Evolutionary conservation across 1,140 invertebrate genomes (phyloP).

Genomic region (Penaeus indicus): DNA sequence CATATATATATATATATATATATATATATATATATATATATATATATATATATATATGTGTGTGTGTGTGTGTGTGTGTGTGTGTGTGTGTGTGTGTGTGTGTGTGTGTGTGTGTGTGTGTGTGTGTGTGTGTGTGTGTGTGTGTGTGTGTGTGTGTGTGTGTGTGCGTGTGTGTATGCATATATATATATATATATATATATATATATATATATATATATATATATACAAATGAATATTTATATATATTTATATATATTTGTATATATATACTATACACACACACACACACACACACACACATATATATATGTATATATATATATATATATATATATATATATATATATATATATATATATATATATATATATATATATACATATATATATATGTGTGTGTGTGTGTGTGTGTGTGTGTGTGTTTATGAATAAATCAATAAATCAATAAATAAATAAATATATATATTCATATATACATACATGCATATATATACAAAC

Average conservation of each 20-base stretch:
- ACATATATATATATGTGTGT: too few relatives aligned
- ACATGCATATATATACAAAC: too few relatives aligned
- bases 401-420: too few relatives aligned
- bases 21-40: constrained; percentile 3
- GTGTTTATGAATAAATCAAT: too few relatives aligned
- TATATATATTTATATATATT: neutral
- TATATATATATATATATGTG: constrained; percentile 2
- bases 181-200: neutral
- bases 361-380: too few relatives aligned
- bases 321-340: too few relatives aligned
- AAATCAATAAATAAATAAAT: too few relatives aligned
- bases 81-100: constrained; percentile 3
- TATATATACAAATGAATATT: neutral
- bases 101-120: constrained; percentile 23
- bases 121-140: constrained; percentile 16
- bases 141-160: constrained; percentile 3
- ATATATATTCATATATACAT: too few relatives aligned
- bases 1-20: neutral
- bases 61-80: neutral
- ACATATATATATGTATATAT: too few relatives aligned
- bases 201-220: neutral
- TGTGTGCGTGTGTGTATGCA: neutral
- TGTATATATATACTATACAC: neutral
- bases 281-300: too few relatives aligned
- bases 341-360: too few relatives aligned